phyloP scores from a whole-genome alignment of 2,888 invertebrate species.

The Uloborus plumipes region DNA sequence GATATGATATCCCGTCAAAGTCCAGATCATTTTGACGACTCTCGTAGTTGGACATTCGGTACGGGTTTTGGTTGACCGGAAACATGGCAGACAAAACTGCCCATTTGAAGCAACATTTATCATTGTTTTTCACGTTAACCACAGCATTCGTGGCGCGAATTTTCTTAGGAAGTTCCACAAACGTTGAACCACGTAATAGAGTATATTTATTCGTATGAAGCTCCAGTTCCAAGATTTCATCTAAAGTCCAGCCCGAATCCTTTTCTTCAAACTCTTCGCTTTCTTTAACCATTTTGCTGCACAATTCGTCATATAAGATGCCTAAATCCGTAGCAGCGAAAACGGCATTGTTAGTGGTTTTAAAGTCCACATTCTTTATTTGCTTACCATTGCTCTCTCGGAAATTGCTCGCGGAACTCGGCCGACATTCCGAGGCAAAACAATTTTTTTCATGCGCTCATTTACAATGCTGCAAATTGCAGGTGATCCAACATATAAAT shows the following conservation, averaged over 20 bases:
- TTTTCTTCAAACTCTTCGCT: no score
- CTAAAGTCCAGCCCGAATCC: slow-evolving; percentile 6
- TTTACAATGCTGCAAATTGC: neutral
- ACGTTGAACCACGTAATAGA: neutral
- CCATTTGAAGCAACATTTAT: neutral
- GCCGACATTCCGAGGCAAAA: neutral
- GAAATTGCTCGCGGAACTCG: neutral
- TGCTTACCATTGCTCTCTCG: neutral
- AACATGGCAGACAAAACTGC: no score
- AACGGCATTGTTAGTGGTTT: neutral
- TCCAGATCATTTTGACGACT: neutral
- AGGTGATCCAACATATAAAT: neutral
- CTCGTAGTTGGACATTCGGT: neutral
- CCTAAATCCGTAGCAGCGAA: neutral
- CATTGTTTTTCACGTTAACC: slow-evolving; percentile 6
- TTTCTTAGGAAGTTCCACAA: neutral
- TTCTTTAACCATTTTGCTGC: neutral
- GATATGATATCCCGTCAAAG: neutral
- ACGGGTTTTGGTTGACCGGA: neutral
- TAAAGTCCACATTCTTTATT: neutral
- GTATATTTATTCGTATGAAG: slow-evolving; percentile 1
- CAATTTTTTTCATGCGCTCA: neutral
- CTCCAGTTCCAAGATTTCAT: neutral
- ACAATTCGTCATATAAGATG: neutral
- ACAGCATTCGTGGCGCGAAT: neutral